Evolutionary conservation across 2,797 vertebrate genomes (phyloP).

Genomic region (Cryptoblepharus egeriae): DNA sequence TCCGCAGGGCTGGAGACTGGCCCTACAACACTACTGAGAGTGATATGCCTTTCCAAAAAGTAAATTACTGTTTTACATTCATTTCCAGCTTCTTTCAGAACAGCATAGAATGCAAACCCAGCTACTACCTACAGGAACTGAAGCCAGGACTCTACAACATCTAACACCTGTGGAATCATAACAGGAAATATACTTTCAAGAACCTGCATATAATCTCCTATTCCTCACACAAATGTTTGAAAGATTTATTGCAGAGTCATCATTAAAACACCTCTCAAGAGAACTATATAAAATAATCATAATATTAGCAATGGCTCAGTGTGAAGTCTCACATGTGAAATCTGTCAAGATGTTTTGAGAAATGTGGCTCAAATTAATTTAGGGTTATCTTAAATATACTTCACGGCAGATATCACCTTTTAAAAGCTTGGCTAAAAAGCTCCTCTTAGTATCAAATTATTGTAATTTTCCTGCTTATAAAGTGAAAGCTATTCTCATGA

Average conservation of each 20-base stretch:
- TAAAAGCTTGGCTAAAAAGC: conserved; percentile 13
- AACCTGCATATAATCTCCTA: conserved; percentile 1
- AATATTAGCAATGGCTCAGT: conserved; percentile 36
- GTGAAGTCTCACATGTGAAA: conserved; percentile 34
- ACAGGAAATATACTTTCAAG: neutral
- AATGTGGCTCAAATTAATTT: conserved; percentile 37
- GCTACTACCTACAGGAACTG: neutral
- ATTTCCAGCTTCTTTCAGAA: neutral
- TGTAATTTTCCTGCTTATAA: neutral
- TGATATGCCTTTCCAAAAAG: too few species aligned
- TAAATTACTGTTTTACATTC: neutral
- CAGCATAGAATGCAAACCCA: neutral
- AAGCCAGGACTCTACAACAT: neutral
- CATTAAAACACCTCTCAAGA: conserved; percentile 24
- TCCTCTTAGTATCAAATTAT: neutral
- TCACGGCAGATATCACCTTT: conserved; percentile 17
- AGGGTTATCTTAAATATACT: conserved; percentile 20
- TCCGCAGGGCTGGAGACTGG: too few species aligned
- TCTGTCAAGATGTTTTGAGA: conserved; percentile 23
- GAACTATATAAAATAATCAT: conserved; percentile 36
- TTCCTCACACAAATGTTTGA: conserved; percentile 29
- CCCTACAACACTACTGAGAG: too few species aligned
- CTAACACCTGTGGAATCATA: neutral
- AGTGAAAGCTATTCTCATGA: neutral
- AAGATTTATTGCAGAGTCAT: conserved; percentile 29